Conservation (phyloP, 2,888 invertebrate genomes). For the Limenitis camilla region DNA sequence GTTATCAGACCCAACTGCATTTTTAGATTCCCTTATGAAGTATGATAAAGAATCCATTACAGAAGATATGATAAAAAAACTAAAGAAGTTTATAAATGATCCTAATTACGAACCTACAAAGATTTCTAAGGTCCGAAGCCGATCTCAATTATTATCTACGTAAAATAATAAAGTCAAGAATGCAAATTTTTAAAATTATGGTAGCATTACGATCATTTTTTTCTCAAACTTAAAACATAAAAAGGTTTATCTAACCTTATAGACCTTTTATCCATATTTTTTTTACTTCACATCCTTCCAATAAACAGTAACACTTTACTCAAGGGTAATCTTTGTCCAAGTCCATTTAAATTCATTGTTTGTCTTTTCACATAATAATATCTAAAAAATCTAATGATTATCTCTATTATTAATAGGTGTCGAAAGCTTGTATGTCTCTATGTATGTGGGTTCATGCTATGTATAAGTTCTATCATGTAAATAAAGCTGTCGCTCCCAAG, state of each 20-base stretch:
- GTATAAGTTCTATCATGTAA: constrained; percentile 93
- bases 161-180: too few species aligned
- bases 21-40: constrained; percentile 86
- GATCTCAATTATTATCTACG: too few species aligned
- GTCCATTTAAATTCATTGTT: too few species aligned
- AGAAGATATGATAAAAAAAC: constrained; percentile 85
- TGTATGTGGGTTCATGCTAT: constrained; percentile 95
- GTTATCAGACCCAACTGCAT: constrained; percentile 87
- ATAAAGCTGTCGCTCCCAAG: constrained; percentile 89
- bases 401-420: constrained; percentile 64
- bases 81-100: constrained; percentile 84
- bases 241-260: too few species aligned
- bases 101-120: constrained; percentile 87
- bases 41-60: constrained; percentile 90
- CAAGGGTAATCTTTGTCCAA: constrained; percentile 62
- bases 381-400: background rate
- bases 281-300: too few species aligned
- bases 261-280: too few species aligned
- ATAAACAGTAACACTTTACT: too few species aligned
- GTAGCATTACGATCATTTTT: too few species aligned
- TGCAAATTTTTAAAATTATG: too few species aligned
- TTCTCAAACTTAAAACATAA: too few species aligned
- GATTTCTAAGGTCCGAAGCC: constrained; percentile 52
- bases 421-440: constrained; percentile 85
- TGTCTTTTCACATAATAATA: too few species aligned